Conservation (phyloP, 2,113 vertebrate species). For the Cryptotis parvus region DNA sequence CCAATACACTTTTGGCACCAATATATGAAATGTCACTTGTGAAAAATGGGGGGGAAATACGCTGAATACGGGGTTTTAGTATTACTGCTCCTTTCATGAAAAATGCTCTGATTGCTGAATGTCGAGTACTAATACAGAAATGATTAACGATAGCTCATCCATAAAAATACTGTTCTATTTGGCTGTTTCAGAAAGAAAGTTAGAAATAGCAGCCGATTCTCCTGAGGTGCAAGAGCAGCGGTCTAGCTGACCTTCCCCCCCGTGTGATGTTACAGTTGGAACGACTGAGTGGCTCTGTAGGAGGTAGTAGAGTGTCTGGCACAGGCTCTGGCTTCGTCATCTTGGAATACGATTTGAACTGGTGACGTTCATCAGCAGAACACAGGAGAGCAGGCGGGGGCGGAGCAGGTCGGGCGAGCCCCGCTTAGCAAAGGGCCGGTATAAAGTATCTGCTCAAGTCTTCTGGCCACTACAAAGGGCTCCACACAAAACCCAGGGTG, state of each 20-base stretch:
- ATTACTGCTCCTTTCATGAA: constrained; percentile 14
- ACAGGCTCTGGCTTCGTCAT: constrained; percentile 57
- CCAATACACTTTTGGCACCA: constrained; percentile 80
- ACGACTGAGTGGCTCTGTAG: constrained; percentile 14
- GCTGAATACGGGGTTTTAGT: constrained; percentile 39
- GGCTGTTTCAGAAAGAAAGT: constrained; percentile 65
- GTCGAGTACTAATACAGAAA: constrained; percentile 9
- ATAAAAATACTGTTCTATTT: constrained; percentile 4
- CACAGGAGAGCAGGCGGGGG: background rate
- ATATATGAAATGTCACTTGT: constrained; percentile 65
- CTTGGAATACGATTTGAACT: constrained; percentile 45
- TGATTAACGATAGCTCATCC: constrained; percentile 8
- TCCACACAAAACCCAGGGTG: constrained; percentile 40
- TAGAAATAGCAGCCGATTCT: constrained; percentile 64
- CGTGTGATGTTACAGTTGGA: constrained; percentile 52
- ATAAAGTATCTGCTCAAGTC: constrained; percentile 33
- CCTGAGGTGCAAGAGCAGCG: constrained; percentile 46
- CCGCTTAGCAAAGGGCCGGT: background rate
- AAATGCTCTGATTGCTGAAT: background rate
- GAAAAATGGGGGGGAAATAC: constrained; percentile 54
- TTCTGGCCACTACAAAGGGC: constrained; percentile 60
- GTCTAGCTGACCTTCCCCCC: constrained; percentile 57
- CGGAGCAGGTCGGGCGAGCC: background rate
- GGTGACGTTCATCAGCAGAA: constrained; percentile 42
- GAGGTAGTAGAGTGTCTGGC: constrained; percentile 81